Evolutionary conservation across 2,113 vertebrate genomes (phyloP), one percentile per base, ranked within the genome.

Genomic region (Python bivittatus): DNA sequence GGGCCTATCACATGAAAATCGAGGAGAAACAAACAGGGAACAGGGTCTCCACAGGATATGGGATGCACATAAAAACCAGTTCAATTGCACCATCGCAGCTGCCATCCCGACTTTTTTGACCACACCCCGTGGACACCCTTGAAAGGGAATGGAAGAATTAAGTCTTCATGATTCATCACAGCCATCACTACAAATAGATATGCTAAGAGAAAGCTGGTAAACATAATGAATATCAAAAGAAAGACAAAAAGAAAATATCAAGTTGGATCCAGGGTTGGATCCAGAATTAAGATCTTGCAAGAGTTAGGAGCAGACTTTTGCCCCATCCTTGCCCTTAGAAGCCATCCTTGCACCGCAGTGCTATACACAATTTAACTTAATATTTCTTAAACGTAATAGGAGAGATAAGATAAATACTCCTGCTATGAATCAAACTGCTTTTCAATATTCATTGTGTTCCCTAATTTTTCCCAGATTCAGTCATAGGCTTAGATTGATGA

Each of bases 381-480:
- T 25, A 60, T 60, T 20, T 23, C 57, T 20, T 60, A 25, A 60
- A 25, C 57, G 7, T 60, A 60, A 60, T 25, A 60, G 22, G 23
- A 60, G 84, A 88, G 86, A 93, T 79, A 91, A 96, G 94, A 95
- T 94, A 94, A 96, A 93, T 88, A 85, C 57, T 1, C 15, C 23
- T 1, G 0, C 79, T 42, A 22, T 0, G 0, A 95, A 87, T 88
- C 90, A 85, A 93, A 89, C 93, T 86, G 94, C 0, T 0, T 60
- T 84, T 94, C 1, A 68, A 0, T 90, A 60, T 4, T 60, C 57
- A 60, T 60, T 60, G 23, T 60, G 0, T 48, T 48, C 44, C 44
- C 44, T 48, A 2, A 48, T 5, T 48, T 2, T 48, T 48, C n/a
- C n/a, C n/a, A n/a, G n/a, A n/a, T 48, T 5, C 44, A 48, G 44